Percentiles rank a stretch among this genome's conserved stretches.
Conservation (phyloP, 2,113 vertebrate species). For the Hippocampus guttulatus region DNA sequence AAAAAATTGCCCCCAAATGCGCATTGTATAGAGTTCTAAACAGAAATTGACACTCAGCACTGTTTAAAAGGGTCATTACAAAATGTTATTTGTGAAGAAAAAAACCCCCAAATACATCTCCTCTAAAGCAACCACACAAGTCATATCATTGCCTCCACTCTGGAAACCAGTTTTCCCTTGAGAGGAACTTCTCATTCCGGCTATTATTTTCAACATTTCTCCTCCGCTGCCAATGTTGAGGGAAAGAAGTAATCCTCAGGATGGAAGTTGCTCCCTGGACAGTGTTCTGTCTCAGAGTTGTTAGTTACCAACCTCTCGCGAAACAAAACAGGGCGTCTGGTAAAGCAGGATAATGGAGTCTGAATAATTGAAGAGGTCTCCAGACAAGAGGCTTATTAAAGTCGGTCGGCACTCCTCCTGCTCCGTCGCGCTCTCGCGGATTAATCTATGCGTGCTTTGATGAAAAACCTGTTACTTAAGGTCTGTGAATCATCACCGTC, state of each 20-base stretch:
- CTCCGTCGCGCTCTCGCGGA: slow-evolving; percentile 33
- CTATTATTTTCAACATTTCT: slow-evolving; percentile 1
- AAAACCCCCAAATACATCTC: too few species aligned
- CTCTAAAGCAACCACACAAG: too few species aligned
- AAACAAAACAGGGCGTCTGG: slow-evolving; percentile 39
- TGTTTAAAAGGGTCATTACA: too few species aligned
- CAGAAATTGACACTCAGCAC: too few species aligned
- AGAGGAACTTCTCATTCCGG: neutral
- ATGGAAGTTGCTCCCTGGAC: slow-evolving; percentile 8
- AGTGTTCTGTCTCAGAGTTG: slow-evolving; percentile 5
- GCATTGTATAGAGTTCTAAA: too few species aligned
- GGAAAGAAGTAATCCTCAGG: slow-evolving; percentile 8
- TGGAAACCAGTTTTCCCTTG: neutral
- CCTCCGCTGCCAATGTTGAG: neutral
- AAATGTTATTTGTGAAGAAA: too few species aligned
- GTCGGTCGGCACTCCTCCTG: slow-evolving; percentile 30
- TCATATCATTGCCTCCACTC: slow-evolving; percentile 1
- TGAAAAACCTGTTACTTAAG: slow-evolving; percentile 31
- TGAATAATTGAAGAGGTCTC: slow-evolving; percentile 60
- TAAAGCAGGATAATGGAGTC: slow-evolving; percentile 35
- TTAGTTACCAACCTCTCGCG: slow-evolving; percentile 12
- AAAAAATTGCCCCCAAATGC: too few species aligned
- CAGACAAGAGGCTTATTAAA: slow-evolving; percentile 51
- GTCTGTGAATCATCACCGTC: neutral
- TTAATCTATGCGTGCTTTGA: slow-evolving; percentile 54